Base-by-base conservation (phyloP, 2,113 vertebrate genomes). In the Campylomormyrus numenius region DNA sequence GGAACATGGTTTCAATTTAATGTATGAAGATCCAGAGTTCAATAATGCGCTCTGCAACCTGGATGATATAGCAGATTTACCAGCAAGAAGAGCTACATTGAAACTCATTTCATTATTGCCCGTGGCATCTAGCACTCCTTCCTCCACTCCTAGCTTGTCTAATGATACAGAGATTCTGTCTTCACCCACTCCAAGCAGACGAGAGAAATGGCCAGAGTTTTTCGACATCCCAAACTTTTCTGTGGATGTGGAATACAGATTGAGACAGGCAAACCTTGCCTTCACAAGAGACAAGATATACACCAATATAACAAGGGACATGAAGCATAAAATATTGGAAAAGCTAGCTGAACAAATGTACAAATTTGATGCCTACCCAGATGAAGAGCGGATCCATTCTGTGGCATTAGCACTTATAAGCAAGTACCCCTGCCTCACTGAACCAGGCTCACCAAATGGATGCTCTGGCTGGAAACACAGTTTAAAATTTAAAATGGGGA, bases 1-100 rank as follows among this genome's bases (percentile, higher is more conserved):
- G 70, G 95, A 96, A 35, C 9, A 74, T 74, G 70, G 15, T 31
- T 74, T 74, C 13, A 11, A 74, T 74, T 74, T 74, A 74, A 74
- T 74, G 66, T 66, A 88, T 86, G 85, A 86, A 49, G 85, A 86
- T 50, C 46, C 85, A 27, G 85, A 86, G n/a, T 50, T 86, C 48
- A 48, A 48, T 85, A 85, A 49, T 86, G 46, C 48, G 0, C 46
- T 85, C 42, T 85, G 84, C n/a, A 85, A 48, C 21, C n/a, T 85
- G 21, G 45, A 85, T 24, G 84, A 85, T 21, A 24, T 24, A 58
- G 21, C 84, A 85, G 24, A 50, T 50, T 85, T 48, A 48, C 46
- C 42, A 85, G 46, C 84, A 85, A 9, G 17, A 46, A n/a, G 27
- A 70, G 3, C 66, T 70, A 70, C 66, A 15, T 9, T 70, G 27